A percentile compares a stretch with the other conserved stretches of the same genome.
These are phyloP conservation scores for Beroe ovata DNA, from an alignment of 37 sponge, comb jelly and placozoan genomes.

Conservation along the genomic window DNA sequence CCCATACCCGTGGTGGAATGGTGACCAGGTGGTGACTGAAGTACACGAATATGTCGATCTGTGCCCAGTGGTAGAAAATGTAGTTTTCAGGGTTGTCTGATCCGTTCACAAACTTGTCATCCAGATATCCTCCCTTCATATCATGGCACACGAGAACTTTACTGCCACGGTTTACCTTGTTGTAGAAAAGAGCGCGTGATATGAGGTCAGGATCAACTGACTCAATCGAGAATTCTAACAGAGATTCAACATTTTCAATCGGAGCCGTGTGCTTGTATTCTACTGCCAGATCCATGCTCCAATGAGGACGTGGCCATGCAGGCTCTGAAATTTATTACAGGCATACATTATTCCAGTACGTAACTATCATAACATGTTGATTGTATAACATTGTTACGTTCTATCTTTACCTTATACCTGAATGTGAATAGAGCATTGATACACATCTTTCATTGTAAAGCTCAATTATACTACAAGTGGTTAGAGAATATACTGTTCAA, in stretches of 20 bases:
- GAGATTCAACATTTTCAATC: constrained; percentile 4
- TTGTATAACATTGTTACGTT: too few relatives aligned
- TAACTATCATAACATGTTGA: too few relatives aligned
- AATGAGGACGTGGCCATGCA: too few relatives aligned
- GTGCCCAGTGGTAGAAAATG: constrained; percentile 92
- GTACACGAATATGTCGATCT: constrained; percentile 87
- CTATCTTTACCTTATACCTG: too few relatives aligned
- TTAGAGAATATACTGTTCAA: too few relatives aligned
- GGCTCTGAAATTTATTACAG: too few relatives aligned
- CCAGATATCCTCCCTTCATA: constrained; percentile 94
- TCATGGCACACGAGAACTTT: constrained; percentile 86
- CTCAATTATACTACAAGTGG: too few relatives aligned
- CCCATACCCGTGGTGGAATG: constrained; percentile 93
- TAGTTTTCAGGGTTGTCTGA: constrained; percentile 70
- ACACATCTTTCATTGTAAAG: too few relatives aligned
- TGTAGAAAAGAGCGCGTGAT: background rate
- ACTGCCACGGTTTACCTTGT: background rate
- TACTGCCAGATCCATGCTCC: background rate
- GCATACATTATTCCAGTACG: too few relatives aligned
- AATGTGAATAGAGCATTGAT: too few relatives aligned
- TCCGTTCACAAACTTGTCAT: constrained; percentile 80
- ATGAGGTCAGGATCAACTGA: constrained; percentile 6
- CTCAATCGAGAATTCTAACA: background rate
- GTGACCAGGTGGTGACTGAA: constrained; percentile 95
- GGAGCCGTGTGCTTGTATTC: constrained; percentile 5